Evolutionary conservation across 2,888 invertebrate genomes (phyloP).

Genomic region (Nebria salina): DNA sequence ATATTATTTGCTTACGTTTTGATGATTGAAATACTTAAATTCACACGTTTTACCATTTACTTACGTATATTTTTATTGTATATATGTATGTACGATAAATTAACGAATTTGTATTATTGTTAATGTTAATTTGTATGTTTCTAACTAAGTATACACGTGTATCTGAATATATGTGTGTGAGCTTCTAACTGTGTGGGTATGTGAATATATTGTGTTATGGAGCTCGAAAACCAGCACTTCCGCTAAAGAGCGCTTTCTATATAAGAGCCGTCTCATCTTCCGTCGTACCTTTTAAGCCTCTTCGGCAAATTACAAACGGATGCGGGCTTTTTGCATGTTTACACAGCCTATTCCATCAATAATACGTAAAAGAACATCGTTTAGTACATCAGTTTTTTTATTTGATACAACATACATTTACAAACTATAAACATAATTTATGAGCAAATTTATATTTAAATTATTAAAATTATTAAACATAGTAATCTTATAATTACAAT

Average conservation of each 20-base stretch:
- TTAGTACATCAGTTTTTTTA: background rate
- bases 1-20: too few relatives aligned
- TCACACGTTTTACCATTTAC: too few relatives aligned
- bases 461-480: too few relatives aligned
- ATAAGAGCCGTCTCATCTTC: background rate
- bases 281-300: background rate
- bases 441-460: too few relatives aligned
- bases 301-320: background rate
- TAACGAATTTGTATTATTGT: background rate
- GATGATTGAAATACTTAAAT: too few relatives aligned
- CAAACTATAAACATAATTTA: background rate
- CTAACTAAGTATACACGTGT: background rate
- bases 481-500: too few relatives aligned
- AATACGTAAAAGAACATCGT: background rate
- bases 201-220: constrained; percentile 3
- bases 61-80: too few relatives aligned
- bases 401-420: background rate
- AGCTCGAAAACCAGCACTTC: background rate
- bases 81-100: too few relatives aligned
- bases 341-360: background rate
- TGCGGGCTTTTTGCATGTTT: background rate
- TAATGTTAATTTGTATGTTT: background rate
- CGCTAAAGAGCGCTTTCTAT: background rate
- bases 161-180: background rate
- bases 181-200: background rate